Evolutionary conservation across 2,888 invertebrate genomes (phyloP), one percentile per base, ranked within the genome.

Genomic region (Apamea crenata): DNA sequence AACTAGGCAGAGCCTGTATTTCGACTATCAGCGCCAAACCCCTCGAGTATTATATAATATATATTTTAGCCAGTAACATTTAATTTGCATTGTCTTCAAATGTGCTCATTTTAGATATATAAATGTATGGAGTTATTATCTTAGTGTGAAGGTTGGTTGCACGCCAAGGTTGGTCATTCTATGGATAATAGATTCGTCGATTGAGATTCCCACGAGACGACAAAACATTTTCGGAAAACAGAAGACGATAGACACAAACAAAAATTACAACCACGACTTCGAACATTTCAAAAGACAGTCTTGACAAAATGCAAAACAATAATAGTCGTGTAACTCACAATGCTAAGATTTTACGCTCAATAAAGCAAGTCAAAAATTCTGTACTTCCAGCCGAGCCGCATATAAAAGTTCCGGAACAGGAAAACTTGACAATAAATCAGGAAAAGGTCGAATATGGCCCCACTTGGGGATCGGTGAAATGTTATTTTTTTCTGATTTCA

Each of bases 381-480:
- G 90, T 91, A 91, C 89, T 90, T 90, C 89, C 82, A 85, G 69
- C 44, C 73, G 90, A 92, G 87, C 86, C 92, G 94, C 93, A 95
- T 94, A 94, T 95, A 95, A 95, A 95, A 95, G 93, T 95, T 94
- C 91, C 91, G 90, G 87, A 91, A 91, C 91, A 90, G 92, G 93
- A 92, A 93, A 93, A 93, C 91, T 93, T 92, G 91, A 90, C 93
- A 88, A 95, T 96, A 96, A 96, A 96, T 96, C 96, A 96, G 89
- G 92, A 93, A 95, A 95, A 94, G 94, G 95, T 94, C 94, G 94
- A 94, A 94, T 93, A 93, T 93, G 92, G 81, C 92, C 93, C 90
- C 94, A 90, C 84, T 84, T 72, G 88, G 93, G 94, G 92, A 92
- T 89, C 91, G 87, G 90, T 85, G 85, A 90, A 90, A 90, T 91